A percentile compares a stretch with the other conserved stretches of the same genome.
phyloP scores from a whole-genome alignment of 2,797 vertebrate species.

The Echiichthys vipera region DNA sequence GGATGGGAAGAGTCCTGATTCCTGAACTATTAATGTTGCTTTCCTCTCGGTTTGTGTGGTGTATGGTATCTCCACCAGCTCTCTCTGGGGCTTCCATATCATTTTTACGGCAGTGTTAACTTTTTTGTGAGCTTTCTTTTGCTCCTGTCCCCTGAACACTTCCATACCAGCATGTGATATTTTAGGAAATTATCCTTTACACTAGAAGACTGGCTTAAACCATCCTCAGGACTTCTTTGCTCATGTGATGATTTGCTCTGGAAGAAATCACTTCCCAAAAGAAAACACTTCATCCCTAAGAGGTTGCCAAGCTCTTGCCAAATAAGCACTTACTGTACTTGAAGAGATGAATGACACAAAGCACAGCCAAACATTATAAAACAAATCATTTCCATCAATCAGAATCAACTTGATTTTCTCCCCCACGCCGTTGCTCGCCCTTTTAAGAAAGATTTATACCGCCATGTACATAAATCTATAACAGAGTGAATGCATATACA shows the following conservation, averaged over 20 bases:
- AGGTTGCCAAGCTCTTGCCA: conserved; percentile 73
- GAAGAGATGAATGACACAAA: conserved; percentile 70
- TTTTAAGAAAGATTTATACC: conserved; percentile 55
- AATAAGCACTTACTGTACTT: conserved; percentile 81
- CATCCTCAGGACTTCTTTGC: too few species aligned
- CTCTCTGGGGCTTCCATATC: too few species aligned
- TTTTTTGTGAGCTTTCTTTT: too few species aligned
- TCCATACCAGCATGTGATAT: too few species aligned
- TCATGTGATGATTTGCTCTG: conserved; percentile 55
- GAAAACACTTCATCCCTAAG: conserved; percentile 65
- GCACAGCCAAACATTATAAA: conserved; percentile 71
- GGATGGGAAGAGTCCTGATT: too few species aligned
- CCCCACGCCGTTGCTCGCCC: conserved; percentile 34
- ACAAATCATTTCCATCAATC: conserved; percentile 70
- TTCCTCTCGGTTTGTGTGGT: too few species aligned
- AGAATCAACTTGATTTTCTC: conserved; percentile 58
- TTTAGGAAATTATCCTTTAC: too few species aligned
- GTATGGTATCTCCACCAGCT: too few species aligned
- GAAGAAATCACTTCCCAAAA: conserved; percentile 67
- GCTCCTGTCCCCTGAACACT: too few species aligned
- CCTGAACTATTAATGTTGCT: too few species aligned
- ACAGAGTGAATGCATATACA: conserved; percentile 34
- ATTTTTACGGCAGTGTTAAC: too few species aligned
- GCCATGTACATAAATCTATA: conserved; percentile 34
- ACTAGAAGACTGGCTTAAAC: too few species aligned